phyloP scores from a whole-genome alignment of 2,797 vertebrate genomes.

The Cirrhinus mrigala region DNA sequence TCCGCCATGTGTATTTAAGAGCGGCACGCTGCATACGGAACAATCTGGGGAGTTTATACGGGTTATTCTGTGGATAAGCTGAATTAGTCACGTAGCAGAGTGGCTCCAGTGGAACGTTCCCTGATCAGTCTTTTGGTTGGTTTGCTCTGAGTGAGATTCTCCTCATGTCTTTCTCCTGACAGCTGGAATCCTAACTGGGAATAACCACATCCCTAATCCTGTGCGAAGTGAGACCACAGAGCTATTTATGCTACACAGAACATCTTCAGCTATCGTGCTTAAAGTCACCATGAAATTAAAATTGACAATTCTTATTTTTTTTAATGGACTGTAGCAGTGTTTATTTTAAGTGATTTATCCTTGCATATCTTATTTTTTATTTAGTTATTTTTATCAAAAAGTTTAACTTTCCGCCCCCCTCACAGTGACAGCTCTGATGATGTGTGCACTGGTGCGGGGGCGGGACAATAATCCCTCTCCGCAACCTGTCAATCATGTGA shows the following conservation, averaged over 20 bases:
- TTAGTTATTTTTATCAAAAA: not conserved
- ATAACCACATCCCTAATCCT: constrained; percentile 48
- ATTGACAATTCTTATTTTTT: not conserved
- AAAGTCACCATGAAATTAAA: constrained; percentile 17
- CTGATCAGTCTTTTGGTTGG: constrained; percentile 39
- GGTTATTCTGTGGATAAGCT: constrained; percentile 50
- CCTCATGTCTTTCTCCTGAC: constrained; percentile 48
- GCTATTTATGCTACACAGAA: constrained; percentile 30
- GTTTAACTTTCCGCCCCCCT: not conserved
- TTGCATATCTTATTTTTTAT: not conserved
- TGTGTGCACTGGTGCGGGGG: not conserved
- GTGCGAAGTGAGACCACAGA: constrained; percentile 23
- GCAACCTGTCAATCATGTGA: not conserved
- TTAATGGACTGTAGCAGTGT: not conserved
- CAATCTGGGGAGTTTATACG: constrained; percentile 35
- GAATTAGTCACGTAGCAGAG: constrained; percentile 42
- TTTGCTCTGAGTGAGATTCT: constrained; percentile 44
- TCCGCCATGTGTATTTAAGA: constrained; percentile 33
- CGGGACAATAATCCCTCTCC: not conserved
- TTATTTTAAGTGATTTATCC: not conserved
- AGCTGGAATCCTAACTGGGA: constrained; percentile 52
- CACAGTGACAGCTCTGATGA: constrained; percentile 4
- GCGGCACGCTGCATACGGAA: constrained; percentile 14
- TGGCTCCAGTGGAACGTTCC: constrained; percentile 33
- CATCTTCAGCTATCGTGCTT: not conserved